phyloP scores from a whole-genome alignment of 2,888 invertebrate genomes.

The Apamea crenata region DNA sequence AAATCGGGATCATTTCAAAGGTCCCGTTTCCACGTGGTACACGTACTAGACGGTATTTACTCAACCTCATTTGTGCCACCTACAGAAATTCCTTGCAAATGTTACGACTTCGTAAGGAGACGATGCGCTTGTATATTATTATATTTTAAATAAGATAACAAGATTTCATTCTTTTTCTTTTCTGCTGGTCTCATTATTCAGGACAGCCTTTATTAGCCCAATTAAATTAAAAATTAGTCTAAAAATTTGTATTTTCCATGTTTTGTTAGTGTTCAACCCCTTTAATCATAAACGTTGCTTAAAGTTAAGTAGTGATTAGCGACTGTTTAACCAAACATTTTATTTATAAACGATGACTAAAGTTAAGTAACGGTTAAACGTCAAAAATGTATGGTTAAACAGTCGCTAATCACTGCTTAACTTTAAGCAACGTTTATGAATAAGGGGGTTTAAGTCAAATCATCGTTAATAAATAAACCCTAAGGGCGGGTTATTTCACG shows the following conservation, averaged over 20 bases:
- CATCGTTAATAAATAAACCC: too few species aligned
- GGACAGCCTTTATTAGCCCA: background rate
- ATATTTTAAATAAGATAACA: slow-evolving; percentile 1
- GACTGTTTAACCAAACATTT: background rate
- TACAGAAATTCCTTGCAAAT: background rate
- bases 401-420: too few species aligned
- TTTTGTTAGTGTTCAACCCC: background rate
- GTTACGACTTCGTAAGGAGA: slow-evolving; percentile 7
- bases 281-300: too few species aligned
- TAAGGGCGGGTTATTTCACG: too few species aligned
- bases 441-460: background rate
- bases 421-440: too few species aligned
- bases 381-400: too few species aligned
- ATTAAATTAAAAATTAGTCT: background rate
- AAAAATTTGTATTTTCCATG: background rate
- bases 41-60: background rate
- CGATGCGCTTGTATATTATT: too few species aligned
- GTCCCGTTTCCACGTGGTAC: background rate
- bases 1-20: slow-evolving; percentile 1
- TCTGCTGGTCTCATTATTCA: background rate
- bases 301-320: background rate
- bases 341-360: too few species aligned
- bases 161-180: background rate
- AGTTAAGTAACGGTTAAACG: background rate
- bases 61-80: slow-evolving; percentile 15